Percentiles rank a stretch among this genome's conserved stretches.
These are phyloP conservation scores for Patella pellucida DNA, from an alignment of 2,888 invertebrate species.

Conservation along the genomic window DNA sequence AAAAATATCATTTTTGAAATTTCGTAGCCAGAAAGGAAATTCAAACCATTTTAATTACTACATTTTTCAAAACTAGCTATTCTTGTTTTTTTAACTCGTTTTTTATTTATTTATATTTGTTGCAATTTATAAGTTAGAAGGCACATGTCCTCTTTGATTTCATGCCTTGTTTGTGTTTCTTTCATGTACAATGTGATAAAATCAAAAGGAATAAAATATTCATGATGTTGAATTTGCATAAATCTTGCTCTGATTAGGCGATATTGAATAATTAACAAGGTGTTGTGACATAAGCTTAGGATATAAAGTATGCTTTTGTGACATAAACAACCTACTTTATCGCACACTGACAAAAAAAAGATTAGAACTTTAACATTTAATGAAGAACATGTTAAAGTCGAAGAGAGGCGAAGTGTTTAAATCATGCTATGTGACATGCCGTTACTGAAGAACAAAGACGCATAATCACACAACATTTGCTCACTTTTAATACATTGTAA, in stretches of 20 bases:
- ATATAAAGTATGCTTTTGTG: neutral
- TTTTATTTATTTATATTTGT: neutral
- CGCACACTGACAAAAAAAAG: neutral
- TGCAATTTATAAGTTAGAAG: neutral
- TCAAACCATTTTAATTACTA: neutral
- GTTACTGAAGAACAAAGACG: too few species aligned
- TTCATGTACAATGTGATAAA: slow-evolving; percentile 4
- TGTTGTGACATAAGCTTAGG: neutral
- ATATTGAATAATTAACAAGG: neutral
- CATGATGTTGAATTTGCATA: neutral
- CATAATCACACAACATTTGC: too few species aligned
- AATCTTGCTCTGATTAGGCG: neutral
- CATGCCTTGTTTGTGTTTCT: neutral
- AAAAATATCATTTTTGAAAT: slow-evolving; percentile 4
- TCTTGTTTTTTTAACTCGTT: neutral
- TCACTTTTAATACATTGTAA: too few species aligned
- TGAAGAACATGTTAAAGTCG: slow-evolving; percentile 1
- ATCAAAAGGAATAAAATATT: slow-evolving; percentile 6
- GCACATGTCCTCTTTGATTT: neutral
- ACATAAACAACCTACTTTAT: slow-evolving; percentile 6
- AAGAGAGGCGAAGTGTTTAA: too few species aligned
- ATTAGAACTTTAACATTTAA: slow-evolving; percentile 7
- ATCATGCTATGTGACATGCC: too few species aligned
- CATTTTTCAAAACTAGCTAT: neutral
- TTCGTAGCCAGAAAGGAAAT: neutral